Conservation (phyloP, 2,797 vertebrate genomes). For the Monodelphis domestica region DNA sequence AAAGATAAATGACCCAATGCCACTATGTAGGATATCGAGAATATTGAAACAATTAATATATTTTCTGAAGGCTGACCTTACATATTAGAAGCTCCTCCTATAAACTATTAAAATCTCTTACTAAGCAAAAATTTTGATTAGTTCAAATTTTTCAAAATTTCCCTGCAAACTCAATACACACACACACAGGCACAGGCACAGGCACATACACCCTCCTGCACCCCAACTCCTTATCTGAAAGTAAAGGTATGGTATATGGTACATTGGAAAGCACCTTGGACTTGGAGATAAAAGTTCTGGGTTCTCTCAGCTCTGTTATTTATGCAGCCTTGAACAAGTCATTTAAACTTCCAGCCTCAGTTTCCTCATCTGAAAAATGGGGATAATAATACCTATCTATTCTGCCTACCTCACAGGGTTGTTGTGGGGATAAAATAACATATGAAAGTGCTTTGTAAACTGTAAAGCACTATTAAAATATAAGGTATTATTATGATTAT, state of each 20-base stretch:
- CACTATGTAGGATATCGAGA: background rate
- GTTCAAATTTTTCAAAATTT: background rate
- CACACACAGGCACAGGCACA: background rate
- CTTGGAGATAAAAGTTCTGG: background rate
- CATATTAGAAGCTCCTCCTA: background rate
- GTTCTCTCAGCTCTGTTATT: background rate
- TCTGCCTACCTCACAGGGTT: constrained; percentile 53
- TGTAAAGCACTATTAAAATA: background rate
- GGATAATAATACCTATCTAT: background rate
- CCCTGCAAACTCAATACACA: background rate
- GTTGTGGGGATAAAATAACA: constrained; percentile 45
- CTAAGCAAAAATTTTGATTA: background rate
- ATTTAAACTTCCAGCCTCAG: constrained; percentile 8
- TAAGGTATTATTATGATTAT: background rate
- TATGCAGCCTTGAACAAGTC: background rate
- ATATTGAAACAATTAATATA: background rate
- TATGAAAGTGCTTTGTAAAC: constrained; percentile 39
- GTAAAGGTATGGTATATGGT: background rate
- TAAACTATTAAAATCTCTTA: background rate
- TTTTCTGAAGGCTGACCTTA: background rate
- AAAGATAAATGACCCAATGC: background rate
- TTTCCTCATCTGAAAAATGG: background rate
- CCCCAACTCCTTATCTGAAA: background rate
- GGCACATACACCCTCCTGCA: background rate
- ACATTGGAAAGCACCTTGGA: background rate